A percentile compares a stretch with the other conserved stretches of the same genome.
These are phyloP conservation scores for Zaprionus kolodkinae DNA, from an alignment of 1,140 invertebrate species.

Conservation along the genomic window DNA sequence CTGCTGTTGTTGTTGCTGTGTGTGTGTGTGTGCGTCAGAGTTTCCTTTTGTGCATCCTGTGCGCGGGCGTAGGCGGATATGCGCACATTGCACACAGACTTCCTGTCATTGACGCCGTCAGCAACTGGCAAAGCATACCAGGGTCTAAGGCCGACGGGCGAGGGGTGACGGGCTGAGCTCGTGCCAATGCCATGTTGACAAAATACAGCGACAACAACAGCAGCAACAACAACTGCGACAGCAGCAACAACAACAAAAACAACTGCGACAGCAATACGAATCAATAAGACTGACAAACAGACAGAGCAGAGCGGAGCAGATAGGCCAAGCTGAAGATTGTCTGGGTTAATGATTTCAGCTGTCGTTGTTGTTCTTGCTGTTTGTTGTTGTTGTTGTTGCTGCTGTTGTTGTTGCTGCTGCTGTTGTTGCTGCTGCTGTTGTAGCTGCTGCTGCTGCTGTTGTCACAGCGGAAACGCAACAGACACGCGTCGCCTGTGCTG, in stretches of 20 bases:
- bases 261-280: slow-evolving; percentile 8
- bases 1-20: neutral
- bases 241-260: neutral
- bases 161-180: neutral
- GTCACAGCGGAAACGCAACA: slow-evolving; percentile 45
- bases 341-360: slow-evolving; percentile 7
- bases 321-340: slow-evolving; percentile 3
- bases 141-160: neutral
- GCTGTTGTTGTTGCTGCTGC: neutral
- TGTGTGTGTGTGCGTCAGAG: slow-evolving; percentile 32
- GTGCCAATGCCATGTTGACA: slow-evolving; percentile 10
- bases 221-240: neutral
- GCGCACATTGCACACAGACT: slow-evolving; percentile 69
- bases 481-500: slow-evolving; percentile 14
- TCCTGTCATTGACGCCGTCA: slow-evolving; percentile 78
- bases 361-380: neutral
- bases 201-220: slow-evolving; percentile 17
- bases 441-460: neutral
- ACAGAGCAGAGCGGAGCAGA: neutral
- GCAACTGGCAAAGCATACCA: too few relatives aligned
- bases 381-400: neutral
- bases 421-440: neutral
- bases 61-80: slow-evolving; percentile 75
- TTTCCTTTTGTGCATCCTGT: slow-evolving; percentile 77
- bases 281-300: slow-evolving; percentile 2